Evolutionary conservation across 2,797 vertebrate genomes (phyloP), one percentile per base, ranked within the genome.

Genomic region (Catostomus latipinnis): DNA sequence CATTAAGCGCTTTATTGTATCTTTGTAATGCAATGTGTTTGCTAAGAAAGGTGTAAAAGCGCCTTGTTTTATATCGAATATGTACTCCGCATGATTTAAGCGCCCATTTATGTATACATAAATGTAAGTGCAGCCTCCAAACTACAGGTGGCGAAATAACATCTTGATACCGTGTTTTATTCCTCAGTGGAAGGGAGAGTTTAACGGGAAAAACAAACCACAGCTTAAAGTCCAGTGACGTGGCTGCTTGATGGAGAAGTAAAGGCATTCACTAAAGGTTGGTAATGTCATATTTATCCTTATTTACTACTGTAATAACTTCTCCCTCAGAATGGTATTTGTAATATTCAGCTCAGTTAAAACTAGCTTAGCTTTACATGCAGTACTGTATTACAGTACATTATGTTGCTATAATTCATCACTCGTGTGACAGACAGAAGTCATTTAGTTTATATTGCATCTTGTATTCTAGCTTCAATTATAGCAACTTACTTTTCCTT

Each of bases 171-270:
- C 10, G 2, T 71, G 8, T 1, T 45, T 52, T 22, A 58, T 50
- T 56, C 14, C 7, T 60, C 7, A 50, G 5, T 22, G 65, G 61
- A 10, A 69, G 76, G 53, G 74, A 53, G 73, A 34, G 48, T 16
- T n/a, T 4, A 63, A 78, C 45, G 74, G 74, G 77, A 81, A 78
- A 86, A 86, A 82, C 74, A 82, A 86, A 84, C 45, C 77, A 73
- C 34, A 18, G 11, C 54, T 11, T 4, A 43, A 60, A 46, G 53
- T 73, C 11, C 80, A 82, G 85, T 86, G 85, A 84, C 85, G 85
- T 86, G 85, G 85, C 85, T 34, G 13, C 10, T 5, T 6, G 5
- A 58, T 1, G 5, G 16, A 54, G 4, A 18, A 79, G 2, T 76
- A 12, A 0, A 8, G 43, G 9, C 65, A 58, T 34, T 34, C 34